Conservation (phyloP, 2,888 invertebrate genomes). For the Drosophila multiciliata region DNA sequence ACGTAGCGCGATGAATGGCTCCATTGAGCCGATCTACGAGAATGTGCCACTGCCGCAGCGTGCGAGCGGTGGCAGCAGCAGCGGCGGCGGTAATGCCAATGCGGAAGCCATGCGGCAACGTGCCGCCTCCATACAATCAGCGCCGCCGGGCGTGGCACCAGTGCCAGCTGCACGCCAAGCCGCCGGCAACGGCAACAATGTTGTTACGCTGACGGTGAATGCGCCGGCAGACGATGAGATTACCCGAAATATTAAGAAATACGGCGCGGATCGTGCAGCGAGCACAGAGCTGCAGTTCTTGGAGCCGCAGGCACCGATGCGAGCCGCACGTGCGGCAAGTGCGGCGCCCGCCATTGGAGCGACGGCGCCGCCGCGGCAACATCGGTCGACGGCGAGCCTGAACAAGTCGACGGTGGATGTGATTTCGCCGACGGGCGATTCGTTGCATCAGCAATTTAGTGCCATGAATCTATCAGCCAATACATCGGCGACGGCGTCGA, state of each 20-base stretch:
- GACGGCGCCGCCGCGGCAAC: constrained; percentile 78
- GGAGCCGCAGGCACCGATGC: constrained; percentile 76
- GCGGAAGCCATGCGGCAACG: constrained; percentile 82
- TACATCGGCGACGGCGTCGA: constrained; percentile 69
- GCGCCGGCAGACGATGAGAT: constrained; percentile 63
- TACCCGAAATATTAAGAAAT: constrained; percentile 73
- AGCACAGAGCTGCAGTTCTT: constrained; percentile 77
- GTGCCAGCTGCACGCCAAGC: constrained; percentile 64
- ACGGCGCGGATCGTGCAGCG: constrained; percentile 75
- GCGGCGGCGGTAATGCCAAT: constrained; percentile 42
- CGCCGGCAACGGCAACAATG: constrained; percentile 44
- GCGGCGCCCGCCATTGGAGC: constrained; percentile 79
- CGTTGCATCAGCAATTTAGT: constrained; percentile 79
- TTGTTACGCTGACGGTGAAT: constrained; percentile 61
- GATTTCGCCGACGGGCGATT: constrained; percentile 59
- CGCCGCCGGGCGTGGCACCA: constrained; percentile 87
- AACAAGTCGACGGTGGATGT: constrained; percentile 76
- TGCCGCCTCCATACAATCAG: constrained; percentile 90
- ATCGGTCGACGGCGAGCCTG: constrained; percentile 72
- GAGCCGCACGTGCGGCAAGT: constrained; percentile 75
- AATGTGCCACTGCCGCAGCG: constrained; percentile 87
- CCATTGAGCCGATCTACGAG: constrained; percentile 92
- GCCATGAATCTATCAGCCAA: constrained; percentile 81
- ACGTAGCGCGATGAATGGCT: constrained; percentile 85
- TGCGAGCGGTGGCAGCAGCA: constrained; percentile 59